Evolutionary conservation across 2,113 vertebrate genomes (phyloP), one percentile per base, ranked within the genome.

Genomic region (Anarrhichthys ocellatus): DNA sequence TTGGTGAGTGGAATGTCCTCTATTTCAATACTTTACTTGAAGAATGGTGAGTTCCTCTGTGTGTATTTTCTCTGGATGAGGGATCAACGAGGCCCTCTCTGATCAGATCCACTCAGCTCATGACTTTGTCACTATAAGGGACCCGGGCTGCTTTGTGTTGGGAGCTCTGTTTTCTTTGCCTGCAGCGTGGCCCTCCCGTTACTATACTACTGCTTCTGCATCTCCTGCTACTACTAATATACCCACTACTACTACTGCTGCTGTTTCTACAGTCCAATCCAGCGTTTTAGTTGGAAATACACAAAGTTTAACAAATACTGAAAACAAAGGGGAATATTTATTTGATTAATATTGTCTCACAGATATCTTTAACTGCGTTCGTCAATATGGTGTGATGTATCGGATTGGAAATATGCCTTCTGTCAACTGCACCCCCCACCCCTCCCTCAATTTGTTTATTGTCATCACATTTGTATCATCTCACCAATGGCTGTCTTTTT

Each of bases 251-350:
- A 93, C 93, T 92, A 92, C 94, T 94, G 92, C 94, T 95, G 94
- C 94, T 95, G 94, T 92, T 90, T 75, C 86, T 76, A 66, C 82
- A 85, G 84, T 89, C 75, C 73, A 70, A 84, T 95, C 95, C 95
- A 96, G 85, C 94, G 94, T 95, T 96, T 93, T 95, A 96, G 95
- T 95, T 96, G 95, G 95, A 93, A 62, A 84, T 38, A 80, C 87
- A 83, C 69, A 73, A 83, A 89, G 83, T 80, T 90, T 56, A 91
- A 88, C 86, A 88, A 82, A 85, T 91, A 89, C 79, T 90, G 85
- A 92, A 85, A 87, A 76, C 76, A 89, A 91, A 91, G 80, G 83
- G 83, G 86, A 91, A 88, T 96, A 95, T 96, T 94, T 95, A 94
- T 96, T 94, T 91, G 87, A 91, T 88, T 88, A 84, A 86, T 87